A percentile compares a stretch with the other conserved stretches of the same genome.
Evolutionary conservation across 2,113 vertebrate species (phyloP).

Genomic region (Felis catus): DNA sequence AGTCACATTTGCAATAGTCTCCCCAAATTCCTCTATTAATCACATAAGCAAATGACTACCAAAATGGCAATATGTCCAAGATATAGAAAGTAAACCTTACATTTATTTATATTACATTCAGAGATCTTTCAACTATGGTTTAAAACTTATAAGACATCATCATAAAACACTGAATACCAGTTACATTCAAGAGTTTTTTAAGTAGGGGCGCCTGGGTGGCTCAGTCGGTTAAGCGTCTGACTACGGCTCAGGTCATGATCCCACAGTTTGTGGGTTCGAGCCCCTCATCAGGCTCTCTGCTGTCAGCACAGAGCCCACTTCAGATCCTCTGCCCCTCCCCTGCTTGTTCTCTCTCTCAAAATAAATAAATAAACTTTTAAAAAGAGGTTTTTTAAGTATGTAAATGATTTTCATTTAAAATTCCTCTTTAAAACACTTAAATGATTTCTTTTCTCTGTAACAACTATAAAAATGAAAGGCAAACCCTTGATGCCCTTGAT

Average conservation of each 20-base stretch:
- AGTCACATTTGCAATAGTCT: conserved; percentile 44
- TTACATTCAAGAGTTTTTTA: background rate
- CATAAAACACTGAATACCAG: background rate
- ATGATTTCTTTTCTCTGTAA: background rate
- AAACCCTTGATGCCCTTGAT: background rate
- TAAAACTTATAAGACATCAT: background rate
- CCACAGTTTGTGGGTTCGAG: no score
- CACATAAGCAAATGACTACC: background rate
- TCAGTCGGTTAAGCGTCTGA: no score
- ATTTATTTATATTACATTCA: conserved; percentile 26
- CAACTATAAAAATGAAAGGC: background rate
- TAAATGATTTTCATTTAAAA: conserved; percentile 21
- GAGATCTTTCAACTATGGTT: background rate
- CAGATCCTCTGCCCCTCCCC: no score
- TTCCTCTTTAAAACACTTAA: conserved; percentile 32
- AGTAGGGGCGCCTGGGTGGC: no score
- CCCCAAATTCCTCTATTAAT: conserved; percentile 13
- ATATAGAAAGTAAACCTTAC: background rate
- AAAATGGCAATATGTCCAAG: background rate
- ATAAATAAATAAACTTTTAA: no score
- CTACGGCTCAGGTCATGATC: no score
- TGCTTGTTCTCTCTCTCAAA: no score
- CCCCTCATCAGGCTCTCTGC: no score
- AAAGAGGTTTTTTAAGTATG: background rate
- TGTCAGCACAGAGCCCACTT: no score